Evolutionary conservation across 1,140 invertebrate genomes (phyloP), one percentile per base, ranked within the genome.

Genomic region (Diuraphis noxia): DNA sequence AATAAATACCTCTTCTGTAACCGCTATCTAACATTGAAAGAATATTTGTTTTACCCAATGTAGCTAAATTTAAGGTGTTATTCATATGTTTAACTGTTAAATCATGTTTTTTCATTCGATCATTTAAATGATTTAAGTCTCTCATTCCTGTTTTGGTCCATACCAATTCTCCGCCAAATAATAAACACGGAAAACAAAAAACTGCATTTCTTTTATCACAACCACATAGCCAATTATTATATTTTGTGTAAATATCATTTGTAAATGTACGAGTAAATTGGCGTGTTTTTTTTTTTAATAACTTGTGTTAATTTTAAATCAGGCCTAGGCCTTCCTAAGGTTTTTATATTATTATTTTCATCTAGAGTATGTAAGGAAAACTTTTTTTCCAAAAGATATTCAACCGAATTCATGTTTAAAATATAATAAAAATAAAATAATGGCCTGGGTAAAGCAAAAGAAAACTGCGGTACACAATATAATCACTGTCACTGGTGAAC

Each of bases 241-340:
- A 92, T 88, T 63, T 88, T 38, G 46, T 30, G 21, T 88, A 88
- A 56, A 34, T 36, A n/a, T 88, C 49, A 63, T 88, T 88, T 46
- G 86, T 63, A 88, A 88, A 88, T 38, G 43, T 36, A 52, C 34
- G 86, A 34, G 41, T 46, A 52, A 52, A 52, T 56, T 88, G 36
- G 10, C 13, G 52, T 40, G 87, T 56, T 84, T 88, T 88, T 88
- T 56, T 88, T 46, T 63, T 88, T 87, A 17, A 52, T 88, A 88
- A 88, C 36, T 86, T 86, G n/a, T 7, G 25, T 88, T 88, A 63
- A 38, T 38, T 88, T 88, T 88, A 56, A 88, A 88, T 88, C 85
- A 6, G 41, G 46, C 41, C 56, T 49, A 52, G 34, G 85, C 52
- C 52, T 88, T 88, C 56, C 38, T 72, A 72, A 88, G n/a, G 38